Evolutionary conservation across 2,113 vertebrate species (phyloP).

Genomic region (Nothoprocta perdicaria): DNA sequence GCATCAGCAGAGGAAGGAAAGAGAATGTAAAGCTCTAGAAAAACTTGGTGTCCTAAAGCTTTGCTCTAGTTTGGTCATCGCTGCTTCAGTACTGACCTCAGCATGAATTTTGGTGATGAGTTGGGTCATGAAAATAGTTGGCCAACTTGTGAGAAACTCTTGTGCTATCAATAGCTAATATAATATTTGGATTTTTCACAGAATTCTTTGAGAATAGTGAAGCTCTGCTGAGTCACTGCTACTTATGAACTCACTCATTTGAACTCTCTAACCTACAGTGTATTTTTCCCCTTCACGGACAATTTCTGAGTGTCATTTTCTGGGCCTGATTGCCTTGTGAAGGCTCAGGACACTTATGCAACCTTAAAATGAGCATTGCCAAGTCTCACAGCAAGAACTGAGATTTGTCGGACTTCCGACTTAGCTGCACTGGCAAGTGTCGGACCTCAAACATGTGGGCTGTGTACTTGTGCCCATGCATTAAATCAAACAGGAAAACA

Average conservation of each 20-base stretch:
- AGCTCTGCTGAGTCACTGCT: background rate
- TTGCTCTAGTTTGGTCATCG: background rate
- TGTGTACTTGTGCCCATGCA: background rate
- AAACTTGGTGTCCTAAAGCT: background rate
- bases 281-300: background rate
- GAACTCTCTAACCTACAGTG: background rate
- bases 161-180: background rate
- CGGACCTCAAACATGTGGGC: background rate
- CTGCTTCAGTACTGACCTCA: accelerated
- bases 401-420: background rate
- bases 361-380: background rate
- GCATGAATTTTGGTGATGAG: background rate
- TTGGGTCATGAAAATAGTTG: background rate
- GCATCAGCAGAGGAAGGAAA: background rate
- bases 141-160: background rate
- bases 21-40: background rate
- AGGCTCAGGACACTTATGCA: background rate
- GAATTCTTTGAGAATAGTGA: background rate
- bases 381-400: background rate
- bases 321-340: background rate
- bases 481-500: background rate
- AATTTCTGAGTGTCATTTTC: background rate
- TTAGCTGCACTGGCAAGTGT: background rate
- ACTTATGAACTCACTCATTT: background rate
- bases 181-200: background rate